Percentiles rank a stretch among this genome's conserved stretches.
These are phyloP conservation scores for Dendrolimus punctatus DNA, from an alignment of 1,140 invertebrate species.

Conservation along the genomic window DNA sequence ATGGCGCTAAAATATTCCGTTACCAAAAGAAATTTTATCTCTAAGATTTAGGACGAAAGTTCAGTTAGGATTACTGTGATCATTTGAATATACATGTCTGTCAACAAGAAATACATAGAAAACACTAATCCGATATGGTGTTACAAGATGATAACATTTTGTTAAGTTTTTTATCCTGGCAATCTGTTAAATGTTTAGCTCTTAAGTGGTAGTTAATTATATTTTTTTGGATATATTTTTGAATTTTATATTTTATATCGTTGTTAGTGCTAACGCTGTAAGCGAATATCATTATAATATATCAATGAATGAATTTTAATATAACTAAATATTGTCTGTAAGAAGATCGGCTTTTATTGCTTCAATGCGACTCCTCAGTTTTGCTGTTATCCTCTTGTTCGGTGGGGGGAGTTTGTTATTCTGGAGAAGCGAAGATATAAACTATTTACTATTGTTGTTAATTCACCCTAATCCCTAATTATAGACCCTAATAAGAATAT, in stretches of 20 bases:
- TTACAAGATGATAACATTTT: too few relatives aligned
- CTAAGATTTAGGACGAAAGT: too few relatives aligned
- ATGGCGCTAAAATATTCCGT: too few relatives aligned
- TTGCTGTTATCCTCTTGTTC: constrained; percentile 37
- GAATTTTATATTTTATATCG: constrained; percentile 31
- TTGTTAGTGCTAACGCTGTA: constrained; percentile 21
- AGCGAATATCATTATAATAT: constrained; percentile 19
- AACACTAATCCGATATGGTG: too few relatives aligned
- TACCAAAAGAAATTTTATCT: too few relatives aligned
- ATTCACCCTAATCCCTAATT: background rate
- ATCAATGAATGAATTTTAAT: constrained; percentile 28
- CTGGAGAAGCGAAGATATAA: constrained; percentile 26
- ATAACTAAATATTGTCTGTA: constrained; percentile 51
- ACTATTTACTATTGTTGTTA: background rate
- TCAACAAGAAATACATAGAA: too few relatives aligned
- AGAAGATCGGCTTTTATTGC: constrained; percentile 44
- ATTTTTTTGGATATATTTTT: constrained; percentile 29
- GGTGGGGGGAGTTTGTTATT: constrained; percentile 39
- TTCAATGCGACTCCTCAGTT: constrained; percentile 33
- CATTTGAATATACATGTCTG: too few relatives aligned
- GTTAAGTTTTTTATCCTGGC: too few relatives aligned
- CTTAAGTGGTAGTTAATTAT: constrained; percentile 14
- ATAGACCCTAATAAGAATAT: background rate
- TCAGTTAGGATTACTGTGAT: too few relatives aligned
- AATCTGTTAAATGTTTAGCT: too few relatives aligned